Base-by-base conservation (phyloP, 1,140 invertebrate species). In the Leptestheria dahalacensis region DNA sequence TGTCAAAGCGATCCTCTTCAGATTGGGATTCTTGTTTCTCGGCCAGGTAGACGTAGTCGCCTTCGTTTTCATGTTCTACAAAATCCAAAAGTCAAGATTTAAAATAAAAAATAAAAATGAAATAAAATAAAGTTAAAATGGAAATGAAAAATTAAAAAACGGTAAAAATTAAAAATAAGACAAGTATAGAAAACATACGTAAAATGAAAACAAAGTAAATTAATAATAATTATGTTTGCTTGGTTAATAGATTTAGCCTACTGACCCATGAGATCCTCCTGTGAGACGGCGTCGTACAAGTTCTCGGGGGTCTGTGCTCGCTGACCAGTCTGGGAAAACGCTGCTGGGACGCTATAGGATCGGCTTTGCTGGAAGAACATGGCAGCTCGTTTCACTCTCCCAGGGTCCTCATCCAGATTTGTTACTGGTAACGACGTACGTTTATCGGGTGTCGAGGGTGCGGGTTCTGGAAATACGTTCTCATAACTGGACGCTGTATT, bases 261-360 rank as follows among this genome's bases (percentile, higher is more conserved):
- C 50, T 52, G 28, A 26, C 50, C 28, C 25, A 52, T 20, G 28
- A 25, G 25, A 25, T 52, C 53, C 25, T 88, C 86, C 51, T 82
- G 73, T 1, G 86, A 84, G 46, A 89, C 86, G 60, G 83, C 84
- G 72, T 89, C 86, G 65, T 89, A 89, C 65, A 86, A 86, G 4
- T 82, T 64, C 18, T 64, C 64, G 11, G 61, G 60, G 25, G 61
- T 21, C 52, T 60, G 18, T 56, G 57, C 28, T 60, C 63, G 21
- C 56, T 62, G 18, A 61, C 51, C 15, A 15, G 6, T 41, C 33
- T 41, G 15, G 61, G 64, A 33, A 59, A 62, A 12, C 52, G 59
- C 53, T 62, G 53, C 21, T 59, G 62, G n/a, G 59, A 61, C 2
- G 63, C 59, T 53, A 62, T 61, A 6, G 18, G n/a, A n/a, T 28